Conservation (phyloP, 2,888 invertebrate species). For the Polydrusus pterygomalis region DNA sequence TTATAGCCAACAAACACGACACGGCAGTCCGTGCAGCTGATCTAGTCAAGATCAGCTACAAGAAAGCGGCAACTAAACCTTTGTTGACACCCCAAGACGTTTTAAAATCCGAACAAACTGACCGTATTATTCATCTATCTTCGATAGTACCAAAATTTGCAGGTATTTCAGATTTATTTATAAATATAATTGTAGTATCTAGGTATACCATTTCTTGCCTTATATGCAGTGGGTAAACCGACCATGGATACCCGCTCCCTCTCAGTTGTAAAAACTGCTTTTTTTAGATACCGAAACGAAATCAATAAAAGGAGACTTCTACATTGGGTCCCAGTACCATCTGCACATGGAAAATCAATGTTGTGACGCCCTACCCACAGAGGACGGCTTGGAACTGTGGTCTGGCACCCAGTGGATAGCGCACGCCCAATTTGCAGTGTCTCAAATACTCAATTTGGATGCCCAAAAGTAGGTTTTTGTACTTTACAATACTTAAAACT, state of each 20-base stretch:
- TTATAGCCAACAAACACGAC: slow-evolving; percentile 79
- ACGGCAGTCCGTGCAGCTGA: slow-evolving; percentile 77
- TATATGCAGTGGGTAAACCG: too few species aligned
- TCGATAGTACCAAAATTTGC: slow-evolving; percentile 41
- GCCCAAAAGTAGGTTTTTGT: slow-evolving; percentile 75
- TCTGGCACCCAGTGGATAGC: slow-evolving; percentile 81
- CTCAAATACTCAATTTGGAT: slow-evolving; percentile 74
- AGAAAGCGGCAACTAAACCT: slow-evolving; percentile 68
- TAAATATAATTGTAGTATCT: too few species aligned
- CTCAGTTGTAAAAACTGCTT: neutral
- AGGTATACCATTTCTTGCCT: too few species aligned
- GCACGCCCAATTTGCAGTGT: slow-evolving; percentile 74
- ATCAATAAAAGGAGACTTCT: slow-evolving; percentile 75
- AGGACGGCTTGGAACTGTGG: slow-evolving; percentile 80
- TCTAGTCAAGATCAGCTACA: slow-evolving; percentile 76
- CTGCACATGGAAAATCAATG: slow-evolving; percentile 85
- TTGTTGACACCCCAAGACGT: slow-evolving; percentile 74
- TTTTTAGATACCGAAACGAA: slow-evolving; percentile 66
- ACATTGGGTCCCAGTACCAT: slow-evolving; percentile 82
- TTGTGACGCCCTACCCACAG: slow-evolving; percentile 78
- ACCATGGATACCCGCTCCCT: too few species aligned
- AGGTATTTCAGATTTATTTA: too few species aligned
- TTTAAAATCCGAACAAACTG: slow-evolving; percentile 69
- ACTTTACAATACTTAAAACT: too few species aligned
- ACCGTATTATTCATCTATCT: slow-evolving; percentile 34